Base-by-base conservation (phyloP, 2,113 vertebrate species). In the Scopus umbretta region DNA sequence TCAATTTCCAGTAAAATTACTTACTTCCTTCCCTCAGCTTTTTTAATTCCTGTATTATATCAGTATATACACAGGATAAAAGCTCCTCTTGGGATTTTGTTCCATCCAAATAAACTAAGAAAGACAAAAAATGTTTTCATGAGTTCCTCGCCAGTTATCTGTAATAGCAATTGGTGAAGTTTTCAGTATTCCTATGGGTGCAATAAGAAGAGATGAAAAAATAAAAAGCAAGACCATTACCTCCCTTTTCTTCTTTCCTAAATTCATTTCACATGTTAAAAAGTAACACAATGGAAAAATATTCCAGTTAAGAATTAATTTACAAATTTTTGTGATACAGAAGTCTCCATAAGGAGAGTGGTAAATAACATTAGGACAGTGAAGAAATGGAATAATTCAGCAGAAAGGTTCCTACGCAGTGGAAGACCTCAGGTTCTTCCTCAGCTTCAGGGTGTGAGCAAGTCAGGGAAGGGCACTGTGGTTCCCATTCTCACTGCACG, bases 81-180 rank as follows among this genome's bases (percentile, higher is more conserved):
- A 99, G 97, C 36, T 98, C 98, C 29, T 99, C 98, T 81, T 98
- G 98, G 59, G 98, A 91, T 95, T 98, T 98, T 78, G 98, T 98
- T 92, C 99, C 99, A 98, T 99, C 98, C 88, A 99, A 96, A 96
- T 98, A 98, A 88, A 98, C 99, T 99, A 80, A 72, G 74, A 80
- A 92, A 80, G 22, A 88, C 25, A 29, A 92, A 88, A 63, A 70
- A 87, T 26, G 53, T 29, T 47, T 62, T 62, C 29, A 53, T 81
- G 49, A 58, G 72, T 90, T 90, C 58, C 63, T 8, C 12, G 26
- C 15, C 65, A 75, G 14, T 38, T 71, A 50, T 13, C 21, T 87
- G 21, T 61, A 75, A 67, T 2, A 27, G 14, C 13, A 89, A 56
- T n/a, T 52, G n/a, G 36, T 22, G 80, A 50, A 53, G 30, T 50